These are phyloP conservation scores for Borostomias antarcticus DNA, from an alignment of 2,797 vertebrate species.

Conservation along the genomic window DNA sequence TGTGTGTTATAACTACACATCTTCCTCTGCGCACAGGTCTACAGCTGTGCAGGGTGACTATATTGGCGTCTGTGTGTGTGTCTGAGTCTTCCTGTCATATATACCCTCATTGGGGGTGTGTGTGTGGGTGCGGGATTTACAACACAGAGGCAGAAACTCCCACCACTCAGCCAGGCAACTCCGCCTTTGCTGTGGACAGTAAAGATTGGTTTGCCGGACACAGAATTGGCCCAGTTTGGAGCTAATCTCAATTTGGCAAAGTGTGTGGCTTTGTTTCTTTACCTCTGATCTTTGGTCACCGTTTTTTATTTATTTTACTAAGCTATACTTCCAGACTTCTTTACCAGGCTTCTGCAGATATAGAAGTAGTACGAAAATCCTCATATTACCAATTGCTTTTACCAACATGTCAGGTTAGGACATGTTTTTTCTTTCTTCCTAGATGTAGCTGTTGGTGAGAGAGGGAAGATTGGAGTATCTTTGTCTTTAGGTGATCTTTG, in stretches of 20 bases:
- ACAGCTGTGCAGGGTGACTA: not conserved
- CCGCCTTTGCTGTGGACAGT: no score
- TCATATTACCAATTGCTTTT: not conserved
- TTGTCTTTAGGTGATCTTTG: conserved; percentile 25
- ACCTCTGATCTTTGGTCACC: conserved; percentile 64
- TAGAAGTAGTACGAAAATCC: not conserved
- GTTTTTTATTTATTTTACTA: conserved; percentile 53
- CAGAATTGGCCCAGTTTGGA: no score
- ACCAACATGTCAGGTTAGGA: not conserved
- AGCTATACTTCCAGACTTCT: conserved; percentile 51
- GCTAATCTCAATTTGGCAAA: conserved; percentile 15
- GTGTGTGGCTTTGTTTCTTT: conserved; percentile 39
- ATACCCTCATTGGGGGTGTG: not conserved
- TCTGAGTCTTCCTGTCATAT: not conserved
- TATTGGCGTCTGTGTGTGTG: not conserved
- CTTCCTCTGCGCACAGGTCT: not conserved
- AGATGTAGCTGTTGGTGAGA: conserved; percentile 24
- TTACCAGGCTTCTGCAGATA: conserved; percentile 1
- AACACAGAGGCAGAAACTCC: not conserved
- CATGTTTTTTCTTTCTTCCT: conserved; percentile 9
- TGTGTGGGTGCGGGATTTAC: not conserved
- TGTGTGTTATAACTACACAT: no score
- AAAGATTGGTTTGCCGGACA: no score
- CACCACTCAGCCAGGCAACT: not conserved
- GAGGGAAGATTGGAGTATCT: conserved; percentile 14